Evolutionary conservation across 2,888 invertebrate species (phyloP), one percentile per base, ranked within the genome.

Genomic region (Brenthis hecate): DNA sequence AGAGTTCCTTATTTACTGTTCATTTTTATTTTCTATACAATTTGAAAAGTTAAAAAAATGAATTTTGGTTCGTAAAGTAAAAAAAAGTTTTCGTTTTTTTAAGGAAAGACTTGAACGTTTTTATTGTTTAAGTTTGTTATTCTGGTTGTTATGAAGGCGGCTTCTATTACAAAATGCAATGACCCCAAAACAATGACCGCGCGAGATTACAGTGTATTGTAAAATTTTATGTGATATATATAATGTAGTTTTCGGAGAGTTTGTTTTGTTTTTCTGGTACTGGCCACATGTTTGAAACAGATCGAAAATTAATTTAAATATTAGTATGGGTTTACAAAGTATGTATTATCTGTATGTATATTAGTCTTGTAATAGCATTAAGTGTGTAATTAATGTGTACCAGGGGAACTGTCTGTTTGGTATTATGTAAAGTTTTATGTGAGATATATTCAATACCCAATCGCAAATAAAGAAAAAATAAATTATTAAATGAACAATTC

Each of bases 141-240:
- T 78, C 78, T 72, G 64, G 68, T 72, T 73, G 65, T 73, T 75
- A 74, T 66, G 77, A 75, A 75, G 69, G 82, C 82, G 83, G 82
- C 79, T 79, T 76, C 80, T 43, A 43, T 61, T 32, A n/a, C 56
- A 61, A 56, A 48, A 66, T 76, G 83, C 86, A 78, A 76, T 80
- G 85, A 83, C 85, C 85, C 85, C 85, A 84, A 75, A 71, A 70
- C 73, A 75, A 76, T 56, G 43, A 79, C 73, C 74, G 19, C 51
- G 56, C 58, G 81, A 75, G 76, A 80, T 81, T 80, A 80, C 76
- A 75, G 62, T 78, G 77, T 83, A 83, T 83, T 85, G 80, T 87
- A 83, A 85, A 84, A 80, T 79, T 83, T 83, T 83, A 85, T 89
- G 90, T 90, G 89, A 91, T 91, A 89, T 87, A 89, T 87, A 77